Evolutionary conservation across 2,888 invertebrate species (phyloP), one percentile per base, ranked within the genome.

Genomic region (Clitarchus hookeri): DNA sequence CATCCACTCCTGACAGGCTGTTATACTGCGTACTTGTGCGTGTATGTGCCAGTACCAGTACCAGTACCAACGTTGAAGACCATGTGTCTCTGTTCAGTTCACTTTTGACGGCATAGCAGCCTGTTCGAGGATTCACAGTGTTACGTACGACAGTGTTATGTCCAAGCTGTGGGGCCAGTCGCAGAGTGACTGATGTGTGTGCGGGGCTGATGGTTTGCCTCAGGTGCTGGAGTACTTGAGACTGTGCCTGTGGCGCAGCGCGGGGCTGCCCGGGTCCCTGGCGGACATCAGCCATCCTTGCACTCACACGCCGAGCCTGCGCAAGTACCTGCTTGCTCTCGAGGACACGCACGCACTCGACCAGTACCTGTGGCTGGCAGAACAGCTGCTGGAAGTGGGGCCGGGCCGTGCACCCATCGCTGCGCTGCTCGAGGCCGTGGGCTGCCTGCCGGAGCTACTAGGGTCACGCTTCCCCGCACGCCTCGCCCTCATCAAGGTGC

Each of bases 361-460:
- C 89, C 93, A 94, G 88, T 97, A 96, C 90, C 90, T 95, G 36
- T 92, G 93, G 84, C 93, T 97, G 90, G 94, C 96, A 85, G 94
- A 94, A 86, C 92, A 94, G 19, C 91, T 95, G 54, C 92, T 96
- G 84, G 93, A 93, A 87, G 95, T 95, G 44, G 95, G 94, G 89
- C 94, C 96, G 91, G 95, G 94, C 89, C 90, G 94, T 83, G 94
- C 94, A 91, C 92, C 95, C 0, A 91, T 98, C 85, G 95, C 95
- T 86, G 97, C 96, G 89, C 93, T 98, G 90, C 92, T 97, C 88
- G 98, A 98, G 91, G 93, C 97, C 36, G 93, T 97, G n/a, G 97
- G 97, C 79, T 96, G 96, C 87, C 94, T 96, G 16, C 96, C 97
- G 0, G 94, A 95, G 36, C 92, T 94, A 86, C 93, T 97, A 89